Conservation (phyloP, 2,797 vertebrate species). For the Spinibarbus caldwelli region DNA sequence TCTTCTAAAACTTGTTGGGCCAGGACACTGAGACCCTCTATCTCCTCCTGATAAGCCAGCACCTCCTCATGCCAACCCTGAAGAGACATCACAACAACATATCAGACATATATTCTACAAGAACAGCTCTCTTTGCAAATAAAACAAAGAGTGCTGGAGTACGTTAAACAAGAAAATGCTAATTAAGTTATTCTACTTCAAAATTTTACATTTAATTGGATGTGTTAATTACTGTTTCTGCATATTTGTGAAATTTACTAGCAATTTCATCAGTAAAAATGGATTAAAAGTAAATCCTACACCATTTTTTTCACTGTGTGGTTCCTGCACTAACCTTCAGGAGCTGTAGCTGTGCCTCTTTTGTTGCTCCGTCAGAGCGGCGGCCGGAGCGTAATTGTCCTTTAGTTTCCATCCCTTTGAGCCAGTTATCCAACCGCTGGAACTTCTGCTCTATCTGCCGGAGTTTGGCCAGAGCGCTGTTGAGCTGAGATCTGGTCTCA, state of each 20-base stretch:
- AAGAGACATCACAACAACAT: slow-evolving; percentile 18
- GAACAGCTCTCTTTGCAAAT: not conserved
- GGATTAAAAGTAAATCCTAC: not conserved
- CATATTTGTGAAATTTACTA: not conserved
- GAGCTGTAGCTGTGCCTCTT: slow-evolving; percentile 88
- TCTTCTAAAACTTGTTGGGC: slow-evolving; percentile 94
- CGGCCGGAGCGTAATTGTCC: slow-evolving; percentile 79
- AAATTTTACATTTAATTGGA: not conserved
- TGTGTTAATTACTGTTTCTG: not conserved
- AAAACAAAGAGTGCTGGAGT: not conserved
- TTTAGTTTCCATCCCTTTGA: slow-evolving; percentile 85
- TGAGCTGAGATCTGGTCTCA: slow-evolving; percentile 84
- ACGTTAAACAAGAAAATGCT: not conserved
- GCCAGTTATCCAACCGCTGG: slow-evolving; percentile 87
- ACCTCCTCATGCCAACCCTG: slow-evolving; percentile 90
- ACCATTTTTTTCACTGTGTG: not conserved
- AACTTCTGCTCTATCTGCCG: slow-evolving; percentile 88
- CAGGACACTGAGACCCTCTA: slow-evolving; percentile 88
- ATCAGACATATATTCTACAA: not conserved
- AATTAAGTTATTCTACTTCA: not conserved
- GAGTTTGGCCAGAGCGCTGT: slow-evolving; percentile 79
- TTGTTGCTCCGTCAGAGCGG: slow-evolving; percentile 82
- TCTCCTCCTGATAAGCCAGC: slow-evolving; percentile 85
- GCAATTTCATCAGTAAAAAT: not conserved
- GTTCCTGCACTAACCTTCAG: slow-evolving; percentile 82